A percentile compares a stretch with the other conserved stretches of the same genome.
Conservation (phyloP, 2,888 invertebrate genomes). For the Lucinisca nassula region DNA sequence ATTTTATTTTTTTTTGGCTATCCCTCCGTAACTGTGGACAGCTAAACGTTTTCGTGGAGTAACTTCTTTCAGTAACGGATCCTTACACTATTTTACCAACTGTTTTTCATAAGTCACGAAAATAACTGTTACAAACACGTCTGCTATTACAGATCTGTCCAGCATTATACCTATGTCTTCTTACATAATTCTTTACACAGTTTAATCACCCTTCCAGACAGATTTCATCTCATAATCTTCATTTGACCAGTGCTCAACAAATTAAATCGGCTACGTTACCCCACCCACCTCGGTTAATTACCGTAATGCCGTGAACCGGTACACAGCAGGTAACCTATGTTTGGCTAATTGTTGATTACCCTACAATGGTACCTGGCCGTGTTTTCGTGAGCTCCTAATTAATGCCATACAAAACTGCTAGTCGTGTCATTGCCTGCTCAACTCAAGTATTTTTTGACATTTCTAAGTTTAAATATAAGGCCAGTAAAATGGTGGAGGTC, state of each 20-base stretch:
- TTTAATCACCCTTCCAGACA: not conserved
- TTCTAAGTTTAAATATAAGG: not conserved
- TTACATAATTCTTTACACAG: not conserved
- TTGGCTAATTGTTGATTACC: not conserved
- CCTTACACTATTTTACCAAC: not conserved
- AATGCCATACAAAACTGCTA: not conserved
- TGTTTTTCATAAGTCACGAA: not conserved
- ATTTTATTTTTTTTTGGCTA: too few relatives aligned
- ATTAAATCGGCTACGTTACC: not conserved
- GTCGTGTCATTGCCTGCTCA: not conserved
- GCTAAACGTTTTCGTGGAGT: too few relatives aligned
- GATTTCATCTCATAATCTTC: not conserved
- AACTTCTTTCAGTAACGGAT: not conserved
- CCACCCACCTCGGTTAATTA: not conserved
- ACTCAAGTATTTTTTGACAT: not conserved
- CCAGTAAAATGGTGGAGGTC: too few relatives aligned
- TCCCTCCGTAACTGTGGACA: too few relatives aligned
- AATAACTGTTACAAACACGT: conserved; percentile 3
- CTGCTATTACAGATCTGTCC: not conserved
- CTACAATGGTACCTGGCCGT: not conserved
- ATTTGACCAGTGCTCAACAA: not conserved
- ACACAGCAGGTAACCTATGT: not conserved
- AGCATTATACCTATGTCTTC: not conserved
- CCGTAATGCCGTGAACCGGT: not conserved
- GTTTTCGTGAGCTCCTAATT: not conserved